Evolutionary conservation across 2,888 invertebrate genomes (phyloP), one percentile per base, ranked within the genome.

Genomic region (Athalia cordata): DNA sequence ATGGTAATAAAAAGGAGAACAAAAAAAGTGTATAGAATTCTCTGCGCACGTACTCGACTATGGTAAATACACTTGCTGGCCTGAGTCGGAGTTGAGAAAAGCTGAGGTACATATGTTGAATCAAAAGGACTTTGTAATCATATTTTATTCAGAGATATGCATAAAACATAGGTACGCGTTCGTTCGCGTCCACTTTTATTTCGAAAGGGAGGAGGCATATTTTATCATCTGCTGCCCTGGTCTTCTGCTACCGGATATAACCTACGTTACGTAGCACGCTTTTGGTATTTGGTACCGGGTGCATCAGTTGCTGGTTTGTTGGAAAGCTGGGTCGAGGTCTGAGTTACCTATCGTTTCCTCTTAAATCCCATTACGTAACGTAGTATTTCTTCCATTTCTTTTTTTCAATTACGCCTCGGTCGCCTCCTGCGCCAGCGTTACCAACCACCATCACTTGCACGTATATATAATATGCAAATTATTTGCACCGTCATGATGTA

Each of bases 121-220:
- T 84, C 85, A 86, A 86, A 87, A 85, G 84, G 81, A 84, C 85
- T 83, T 83, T 82, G 85, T 85, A 85, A 86, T 85, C 83, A 85
- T 85, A 86, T 86, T 86, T 85, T 86, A 85, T 86, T 86, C 85
- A 86, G 83, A 79, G 83, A 83, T 85, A 86, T 86, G 84, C 85
- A 86, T 86, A 86, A 85, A 86, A 86, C 86, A 85, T 86, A 80
- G 81, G 80, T 82, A 67, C 81, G 79, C 81, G 80, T 84, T 79
- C 83, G 80, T 68, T 80, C 79, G 80, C 81, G 83, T 83, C 81
- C 83, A 82, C 78, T 83, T 84, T 84, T 83, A 82, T 83, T 83
- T 81, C 80, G 82, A 83, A 81, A 81, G 77, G 77, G 79, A 74
- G 77, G 81, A 75, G 80, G 80, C 80, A 83, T 82, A 83, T 81